Evolutionary conservation across 92 coral and sea anemone genomes (phyloP), one percentile per base, ranked within the genome.

Genomic region (Galaxea fascicularis): DNA sequence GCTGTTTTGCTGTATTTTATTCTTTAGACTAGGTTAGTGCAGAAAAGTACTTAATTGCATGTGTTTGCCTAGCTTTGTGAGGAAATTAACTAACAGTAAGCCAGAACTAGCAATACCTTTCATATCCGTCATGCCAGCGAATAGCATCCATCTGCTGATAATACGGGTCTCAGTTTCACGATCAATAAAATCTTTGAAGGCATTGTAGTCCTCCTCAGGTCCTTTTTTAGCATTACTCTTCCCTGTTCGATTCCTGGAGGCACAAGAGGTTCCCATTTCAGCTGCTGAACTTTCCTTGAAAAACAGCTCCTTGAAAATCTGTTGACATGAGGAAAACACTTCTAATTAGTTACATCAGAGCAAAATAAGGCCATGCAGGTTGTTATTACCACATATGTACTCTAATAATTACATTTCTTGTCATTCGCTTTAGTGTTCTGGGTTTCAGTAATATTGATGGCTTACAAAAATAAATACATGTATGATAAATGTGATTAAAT

Each of bases 171-270:
- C 71, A 22, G 73, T 78, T 62, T 78, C 83, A 12, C 83, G 26
- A 60, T 78, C 83, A 78, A 20, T 24, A 26, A 78, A 78, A 46
- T 78, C 83, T 20, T 39, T 30, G n/a, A 8, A 57, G 8, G 83
- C 71, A 78, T 78, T 78, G 53, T 78, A 78, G 73, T 78, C 83
- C 29, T 60, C n/a, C 52, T 58, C 71, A 14, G 83, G 71, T 29
- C 83, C 83, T 58, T 62, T 58, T 35, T 58, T 78, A 4, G 83
- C 83, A 60, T 78, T 63, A 24, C 47, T 7, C 18, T 62, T 78
- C 15, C 83, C 73, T 10, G 83, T 57, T 44, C 83, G 63, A 78
- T 78, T 78, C 83, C 62, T 78, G 10, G 70, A 58, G 5, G 83
- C 83, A 78, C 53, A 57, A 0, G 65, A 13, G 29, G 83, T 78